These are phyloP conservation scores for Drosophila bifasciata DNA, from an alignment of 1,140 invertebrate genomes.

Conservation along the genomic window DNA sequence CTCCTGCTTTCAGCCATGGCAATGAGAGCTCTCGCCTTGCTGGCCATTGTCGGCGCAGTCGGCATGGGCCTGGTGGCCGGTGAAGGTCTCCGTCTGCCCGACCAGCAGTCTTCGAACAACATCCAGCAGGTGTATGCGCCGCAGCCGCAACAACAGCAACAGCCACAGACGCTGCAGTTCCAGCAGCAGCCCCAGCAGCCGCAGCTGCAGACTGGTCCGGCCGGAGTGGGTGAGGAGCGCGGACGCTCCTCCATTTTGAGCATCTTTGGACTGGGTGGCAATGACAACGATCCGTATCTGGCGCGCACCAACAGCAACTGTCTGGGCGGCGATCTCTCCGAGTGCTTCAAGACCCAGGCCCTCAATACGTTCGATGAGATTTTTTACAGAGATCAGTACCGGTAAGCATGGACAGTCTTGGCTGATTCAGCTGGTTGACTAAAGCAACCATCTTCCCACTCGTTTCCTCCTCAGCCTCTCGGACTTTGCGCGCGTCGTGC, in stretches of 20 bases:
- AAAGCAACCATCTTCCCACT: neutral
- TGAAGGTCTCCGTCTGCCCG: conserved; percentile 85
- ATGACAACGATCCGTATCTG: conserved; percentile 90
- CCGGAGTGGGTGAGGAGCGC: conserved; percentile 63
- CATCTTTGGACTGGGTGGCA: conserved; percentile 88
- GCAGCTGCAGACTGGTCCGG: conserved; percentile 36
- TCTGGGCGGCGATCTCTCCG: conserved; percentile 89
- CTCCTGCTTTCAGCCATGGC: conserved; percentile 63
- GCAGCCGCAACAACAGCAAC: conserved; percentile 62
- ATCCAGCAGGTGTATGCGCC: conserved; percentile 72
- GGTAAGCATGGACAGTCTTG: conserved; percentile 76
- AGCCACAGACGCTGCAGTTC: conserved; percentile 63
- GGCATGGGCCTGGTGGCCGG: conserved; percentile 82
- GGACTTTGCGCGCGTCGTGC: conserved; percentile 88
- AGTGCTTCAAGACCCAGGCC: conserved; percentile 92
- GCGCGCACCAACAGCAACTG: conserved; percentile 89
- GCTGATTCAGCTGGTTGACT: neutral
- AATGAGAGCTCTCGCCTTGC: conserved; percentile 53
- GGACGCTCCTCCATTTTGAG: conserved; percentile 86
- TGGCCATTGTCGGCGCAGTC: conserved; percentile 44
- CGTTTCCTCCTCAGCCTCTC: conserved; percentile 85
- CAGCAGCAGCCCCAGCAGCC: conserved; percentile 52
- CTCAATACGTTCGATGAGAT: conserved; percentile 90
- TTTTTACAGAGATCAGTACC: conserved; percentile 87
- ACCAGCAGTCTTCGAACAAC: conserved; percentile 84